Conservation (phyloP, 2,113 vertebrate species). For the Danionella cerebrum region DNA sequence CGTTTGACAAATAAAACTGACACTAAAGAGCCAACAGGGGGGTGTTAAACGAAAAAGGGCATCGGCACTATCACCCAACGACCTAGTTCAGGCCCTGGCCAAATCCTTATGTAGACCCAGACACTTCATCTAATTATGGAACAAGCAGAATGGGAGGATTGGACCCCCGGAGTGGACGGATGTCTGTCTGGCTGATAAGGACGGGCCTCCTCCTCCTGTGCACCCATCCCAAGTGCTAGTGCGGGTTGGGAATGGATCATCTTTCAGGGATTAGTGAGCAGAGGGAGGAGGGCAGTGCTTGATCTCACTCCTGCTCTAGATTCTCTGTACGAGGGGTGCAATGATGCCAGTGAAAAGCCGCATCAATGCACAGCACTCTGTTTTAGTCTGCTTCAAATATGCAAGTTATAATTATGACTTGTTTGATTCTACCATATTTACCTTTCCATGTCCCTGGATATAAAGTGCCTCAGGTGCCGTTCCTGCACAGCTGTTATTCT, state of each 20-base stretch:
- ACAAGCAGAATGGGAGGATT: constrained; percentile 3
- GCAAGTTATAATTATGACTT: too few relatives aligned
- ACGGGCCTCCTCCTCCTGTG: not conserved
- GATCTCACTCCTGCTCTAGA: constrained; percentile 11
- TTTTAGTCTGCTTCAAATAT: too few relatives aligned
- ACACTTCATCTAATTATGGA: constrained; percentile 33
- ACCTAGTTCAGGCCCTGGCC: constrained; percentile 31
- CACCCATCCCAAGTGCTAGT: constrained; percentile 1
- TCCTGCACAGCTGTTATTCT: too few relatives aligned
- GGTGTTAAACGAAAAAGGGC: constrained; percentile 12
- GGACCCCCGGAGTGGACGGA: constrained; percentile 22
- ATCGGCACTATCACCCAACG: constrained; percentile 26
- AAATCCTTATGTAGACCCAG: constrained; percentile 35
- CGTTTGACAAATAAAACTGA: constrained; percentile 35
- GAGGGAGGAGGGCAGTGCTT: constrained; percentile 7
- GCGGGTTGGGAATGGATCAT: constrained; percentile 26
- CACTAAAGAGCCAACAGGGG: not conserved
- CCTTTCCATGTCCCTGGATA: too few relatives aligned
- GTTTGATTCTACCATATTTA: too few relatives aligned
- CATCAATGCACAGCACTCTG: too few relatives aligned
- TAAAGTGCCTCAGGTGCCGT: too few relatives aligned
- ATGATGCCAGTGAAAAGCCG: not conserved
- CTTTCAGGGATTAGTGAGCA: constrained; percentile 35
- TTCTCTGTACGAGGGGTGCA: not conserved
- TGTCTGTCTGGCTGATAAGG: constrained; percentile 41